Base-by-base conservation (phyloP, 2,113 vertebrate species). In the Hepsetus odoe region DNA sequence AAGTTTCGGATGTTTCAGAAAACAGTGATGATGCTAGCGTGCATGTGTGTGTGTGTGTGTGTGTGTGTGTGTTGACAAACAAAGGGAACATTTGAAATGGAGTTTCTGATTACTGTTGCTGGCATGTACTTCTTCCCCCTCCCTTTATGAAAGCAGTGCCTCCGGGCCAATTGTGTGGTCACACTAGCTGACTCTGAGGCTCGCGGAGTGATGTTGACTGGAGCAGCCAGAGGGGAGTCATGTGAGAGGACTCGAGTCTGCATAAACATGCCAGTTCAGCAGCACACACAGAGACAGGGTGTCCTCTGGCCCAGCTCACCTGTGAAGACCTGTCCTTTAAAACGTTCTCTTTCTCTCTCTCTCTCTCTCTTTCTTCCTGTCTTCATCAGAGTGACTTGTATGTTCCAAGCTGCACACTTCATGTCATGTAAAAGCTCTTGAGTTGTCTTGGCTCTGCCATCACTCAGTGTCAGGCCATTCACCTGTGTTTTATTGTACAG, bases 391-490 rank as follows among this genome's bases (percentile, higher is more conserved):
- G 85, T 90, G 88, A 66, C 32, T 76, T 66, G 53, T 33, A 28
- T 61, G 71, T 71, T 78, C 91, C 80, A 80, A 87, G 90, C 89
- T 85, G 90, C 89, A 86, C 87, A 90, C 79, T 86, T 91, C 85
- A 81, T 95, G 92, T 94, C 90, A 93, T 92, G 89, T 95, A 92
- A 91, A 55, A 92, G 84, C 84, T 88, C 32, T 91, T 91, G 90
- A 90, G 88, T 91, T 92, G 91, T 94, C 93, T 77, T 40, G 65
- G 40, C 65, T 26, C 35, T 2, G 55, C 66, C 16, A 24, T 78
- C 76, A 94, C 87, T 88, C 91, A 93, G 89, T 90, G 83, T 85
- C 89, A 90, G 93, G 86, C 85, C 86, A 85, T 87, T 91, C 90
- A 90, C 90, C 90, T 87, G 67, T 90, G 87, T 92, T 91, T 67